Conservation (phyloP, 2,888 invertebrate species). For the Rhogogaster chlorosoma region DNA sequence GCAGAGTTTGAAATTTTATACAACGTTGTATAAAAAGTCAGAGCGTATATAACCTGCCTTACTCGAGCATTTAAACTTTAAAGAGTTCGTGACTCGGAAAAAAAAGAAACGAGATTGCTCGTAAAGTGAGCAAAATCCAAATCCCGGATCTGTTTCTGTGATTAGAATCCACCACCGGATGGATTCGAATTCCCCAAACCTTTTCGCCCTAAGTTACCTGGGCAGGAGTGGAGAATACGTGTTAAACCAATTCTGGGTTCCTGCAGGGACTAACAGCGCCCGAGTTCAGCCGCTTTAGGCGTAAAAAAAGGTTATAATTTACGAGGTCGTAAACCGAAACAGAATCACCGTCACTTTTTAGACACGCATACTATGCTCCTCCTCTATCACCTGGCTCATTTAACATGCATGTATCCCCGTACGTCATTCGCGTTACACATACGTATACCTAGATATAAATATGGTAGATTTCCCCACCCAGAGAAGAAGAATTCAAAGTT, state of each 20-base stretch:
- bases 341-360: constrained; percentile 45
- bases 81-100: constrained; percentile 1
- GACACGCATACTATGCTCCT: not conserved
- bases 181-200: not conserved
- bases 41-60: not conserved
- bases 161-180: constrained; percentile 19
- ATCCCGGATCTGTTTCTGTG: not conserved
- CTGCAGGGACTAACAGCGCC: not conserved
- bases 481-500: not conserved
- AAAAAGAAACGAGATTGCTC: not conserved
- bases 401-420: not conserved
- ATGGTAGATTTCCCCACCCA: not conserved
- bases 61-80: not conserved
- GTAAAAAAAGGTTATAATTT: constrained; percentile 37
- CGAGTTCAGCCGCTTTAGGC: not conserved
- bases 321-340: constrained; percentile 44
- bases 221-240: not conserved
- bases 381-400: not conserved
- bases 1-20: not conserved
- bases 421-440: not conserved
- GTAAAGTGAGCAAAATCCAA: not conserved
- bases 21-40: not conserved
- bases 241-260: constrained; percentile 33
- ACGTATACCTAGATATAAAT: not conserved
- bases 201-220: not conserved